Evolutionary conservation across 2,888 invertebrate genomes (phyloP), one percentile per base, ranked within the genome.

Genomic region (Drosophila paracracens): DNA sequence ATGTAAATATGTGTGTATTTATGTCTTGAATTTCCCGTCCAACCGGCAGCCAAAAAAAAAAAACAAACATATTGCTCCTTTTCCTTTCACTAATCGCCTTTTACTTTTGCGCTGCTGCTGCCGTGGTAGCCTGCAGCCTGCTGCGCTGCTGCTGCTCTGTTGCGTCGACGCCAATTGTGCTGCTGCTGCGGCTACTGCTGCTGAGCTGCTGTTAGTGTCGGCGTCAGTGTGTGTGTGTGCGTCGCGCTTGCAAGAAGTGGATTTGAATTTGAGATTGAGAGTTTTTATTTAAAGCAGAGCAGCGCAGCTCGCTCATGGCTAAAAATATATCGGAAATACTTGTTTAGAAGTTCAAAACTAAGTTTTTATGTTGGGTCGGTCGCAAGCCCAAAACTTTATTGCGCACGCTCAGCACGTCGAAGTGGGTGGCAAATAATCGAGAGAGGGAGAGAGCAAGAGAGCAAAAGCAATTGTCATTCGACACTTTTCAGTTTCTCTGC

Each of bases 41-140:
- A 79, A 77, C 65, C 58, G 67, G 40, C 59, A 71, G 61, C 33
- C 50, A 53, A 52, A 36, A 63, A 64, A 53, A 35, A 16, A 33
- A 53, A 18, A 3, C 0, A 61, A 51, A 52, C 46, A 43, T 43
- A 29, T n/a, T 59, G 57, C 36, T 52, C 36, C 33, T 67, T 85
- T 83, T 76, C 88, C 85, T 86, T 86, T 86, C 85, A 88, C 89
- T 86, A 88, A 84, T 86, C 40, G 83, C 85, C 85, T 88, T 88
- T 86, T 85, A 88, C 88, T 86, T 83, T 43, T 57, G 70, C 70
- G 62, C 50, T 74, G 77, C 40, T 36, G 25, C 53, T 64, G 51
- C 16, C 18, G 56, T n/a, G 13, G 38, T 27, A 56, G 56, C 38
- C 56, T 38, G 38, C 38, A 56, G 35, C 46, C 11, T 25, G 43